Evolutionary conservation across 2,888 invertebrate species (phyloP).

Genomic region (Taphrorychus bicolor): DNA sequence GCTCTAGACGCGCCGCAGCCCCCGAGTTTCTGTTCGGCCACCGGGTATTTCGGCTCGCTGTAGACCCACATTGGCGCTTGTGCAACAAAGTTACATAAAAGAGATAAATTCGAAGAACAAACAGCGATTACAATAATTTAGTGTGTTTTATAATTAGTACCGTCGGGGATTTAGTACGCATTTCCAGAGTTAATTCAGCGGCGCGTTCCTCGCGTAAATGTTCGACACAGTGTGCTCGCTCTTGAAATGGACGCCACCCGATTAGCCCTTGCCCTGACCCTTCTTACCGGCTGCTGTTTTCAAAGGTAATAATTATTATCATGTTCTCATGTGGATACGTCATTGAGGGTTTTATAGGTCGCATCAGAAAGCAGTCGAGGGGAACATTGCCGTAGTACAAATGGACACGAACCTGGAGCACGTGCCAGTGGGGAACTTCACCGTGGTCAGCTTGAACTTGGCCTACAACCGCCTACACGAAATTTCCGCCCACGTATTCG

Average conservation of each 20-base stretch:
- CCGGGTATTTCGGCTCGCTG: neutral
- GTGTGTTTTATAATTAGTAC: slow-evolving; percentile 21
- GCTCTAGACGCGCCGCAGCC: neutral
- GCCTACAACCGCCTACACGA: slow-evolving; percentile 53
- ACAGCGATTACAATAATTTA: slow-evolving; percentile 29
- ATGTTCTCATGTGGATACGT: neutral
- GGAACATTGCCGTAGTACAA: neutral
- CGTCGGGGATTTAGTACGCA: slow-evolving; percentile 29
- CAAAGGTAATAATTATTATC: too few relatives aligned
- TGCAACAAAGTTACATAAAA: slow-evolving; percentile 39
- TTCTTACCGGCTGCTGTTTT: too few relatives aligned
- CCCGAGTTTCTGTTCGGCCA: neutral
- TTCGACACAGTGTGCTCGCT: slow-evolving; percentile 10
- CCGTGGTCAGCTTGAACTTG: slow-evolving; percentile 48
- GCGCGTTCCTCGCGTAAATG: slow-evolving; percentile 24
- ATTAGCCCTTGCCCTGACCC: slow-evolving; percentile 11
- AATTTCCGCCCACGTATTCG: slow-evolving; percentile 51
- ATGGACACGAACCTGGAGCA: slow-evolving; percentile 6
- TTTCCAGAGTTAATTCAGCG: slow-evolving; percentile 5
- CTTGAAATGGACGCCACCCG: slow-evolving; percentile 30
- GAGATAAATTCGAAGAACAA: slow-evolving; percentile 32
- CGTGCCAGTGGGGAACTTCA: slow-evolving; percentile 50
- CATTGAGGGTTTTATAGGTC: neutral
- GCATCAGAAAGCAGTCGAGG: neutral
- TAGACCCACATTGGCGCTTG: slow-evolving; percentile 8